Conservation (phyloP, 2,113 vertebrate genomes). For the Microtus oregoni region DNA sequence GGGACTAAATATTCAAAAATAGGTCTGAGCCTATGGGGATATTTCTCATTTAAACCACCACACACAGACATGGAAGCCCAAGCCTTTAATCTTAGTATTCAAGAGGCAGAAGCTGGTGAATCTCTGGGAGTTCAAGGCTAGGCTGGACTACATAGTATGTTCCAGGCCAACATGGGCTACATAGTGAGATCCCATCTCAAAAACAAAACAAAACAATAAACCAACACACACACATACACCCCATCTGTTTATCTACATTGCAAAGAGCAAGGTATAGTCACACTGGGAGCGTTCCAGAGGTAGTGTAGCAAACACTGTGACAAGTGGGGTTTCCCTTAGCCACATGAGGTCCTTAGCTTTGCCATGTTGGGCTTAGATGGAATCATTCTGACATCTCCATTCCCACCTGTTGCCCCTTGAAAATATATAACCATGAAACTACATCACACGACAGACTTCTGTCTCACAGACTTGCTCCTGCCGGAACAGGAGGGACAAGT, state of each 20-base stretch:
- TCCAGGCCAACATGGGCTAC: background rate
- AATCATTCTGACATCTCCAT: constrained; percentile 1
- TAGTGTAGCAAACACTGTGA: background rate
- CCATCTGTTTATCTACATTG: background rate
- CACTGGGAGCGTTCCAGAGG: background rate
- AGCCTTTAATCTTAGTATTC: background rate
- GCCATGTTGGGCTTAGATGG: background rate
- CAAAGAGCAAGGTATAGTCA: background rate
- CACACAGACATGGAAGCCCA: background rate
- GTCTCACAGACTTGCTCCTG: constrained; percentile 8
- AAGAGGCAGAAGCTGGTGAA: background rate
- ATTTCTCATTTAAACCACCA: background rate
- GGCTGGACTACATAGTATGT: background rate
- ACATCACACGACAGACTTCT: background rate
- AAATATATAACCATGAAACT: constrained; percentile 24
- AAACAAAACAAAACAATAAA: background rate
- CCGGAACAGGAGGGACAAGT: background rate
- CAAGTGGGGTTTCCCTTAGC: background rate
- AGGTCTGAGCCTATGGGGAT: background rate
- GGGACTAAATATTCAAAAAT: background rate
- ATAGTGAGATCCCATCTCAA: background rate
- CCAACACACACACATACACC: background rate
- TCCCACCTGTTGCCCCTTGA: background rate
- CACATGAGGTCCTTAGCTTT: background rate
- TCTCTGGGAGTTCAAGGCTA: background rate